Base-by-base conservation (phyloP, 2,888 invertebrate genomes). In the Panopea generosa region DNA sequence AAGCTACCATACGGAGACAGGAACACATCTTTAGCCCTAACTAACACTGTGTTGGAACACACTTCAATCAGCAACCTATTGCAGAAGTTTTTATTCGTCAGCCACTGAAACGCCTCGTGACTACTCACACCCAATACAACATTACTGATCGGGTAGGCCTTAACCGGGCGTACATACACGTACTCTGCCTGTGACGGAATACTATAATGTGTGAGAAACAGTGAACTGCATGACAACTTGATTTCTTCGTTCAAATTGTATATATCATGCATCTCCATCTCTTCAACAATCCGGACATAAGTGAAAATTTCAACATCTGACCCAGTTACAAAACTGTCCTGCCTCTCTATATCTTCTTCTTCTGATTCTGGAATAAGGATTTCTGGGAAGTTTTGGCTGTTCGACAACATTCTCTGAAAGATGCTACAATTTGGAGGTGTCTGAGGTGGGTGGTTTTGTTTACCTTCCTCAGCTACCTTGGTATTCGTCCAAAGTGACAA, bases 11-110 rank as follows among this genome's bases (percentile, higher is more conserved):
- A 87, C 0, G 88, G 84, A 3, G 87, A 86, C 2, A 90, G 76
- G 45, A 90, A 85, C 22, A 87, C 75, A 70, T 90, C 89, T 66
- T 88, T 87, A 27, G 85, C 82, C 55, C 87, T 77, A 0, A 88
- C 79, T 3, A 90, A 71, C 14, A 89, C 77, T 16, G 77, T 57
- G 59, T 85, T 84, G 38, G 77, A 56, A 22, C 84, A 78, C 1
- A 90, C 84, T 61, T 84, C 83, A 11, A 71, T 49, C n/a, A 89
- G 53, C 24, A 90, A 73, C 14, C 86, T 84, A n/a, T 69, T 61
- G 53, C 83, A 83, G 57, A 90, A 90, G 6, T 86, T 84, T n/a
- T 79, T 80, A 24, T 83, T 82, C 52, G 84, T 84, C n/a, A 89
- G 60, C 87, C 88, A 89, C 6, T 81, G 70, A 75, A 86, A 90